Evolutionary conservation across 2,113 vertebrate genomes (phyloP).

Genomic region (Columba livia): DNA sequence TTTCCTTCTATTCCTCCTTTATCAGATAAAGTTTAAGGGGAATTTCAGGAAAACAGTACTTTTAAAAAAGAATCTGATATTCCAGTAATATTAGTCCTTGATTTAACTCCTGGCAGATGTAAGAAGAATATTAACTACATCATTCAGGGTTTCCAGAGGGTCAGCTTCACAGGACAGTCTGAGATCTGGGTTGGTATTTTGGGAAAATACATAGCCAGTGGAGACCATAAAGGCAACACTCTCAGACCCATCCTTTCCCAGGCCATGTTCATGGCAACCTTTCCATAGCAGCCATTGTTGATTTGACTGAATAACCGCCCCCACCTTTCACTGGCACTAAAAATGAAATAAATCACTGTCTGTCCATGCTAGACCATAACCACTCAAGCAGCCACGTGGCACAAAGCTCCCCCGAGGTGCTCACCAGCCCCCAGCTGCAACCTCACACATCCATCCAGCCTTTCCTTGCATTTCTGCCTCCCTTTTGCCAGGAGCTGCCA

Average conservation of each 20-base stretch:
- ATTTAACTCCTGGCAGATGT: neutral
- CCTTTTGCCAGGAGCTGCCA: neutral
- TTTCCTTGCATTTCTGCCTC: neutral
- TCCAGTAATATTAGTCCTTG: neutral
- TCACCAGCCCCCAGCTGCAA: neutral
- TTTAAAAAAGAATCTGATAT: neutral
- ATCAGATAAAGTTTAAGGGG: neutral
- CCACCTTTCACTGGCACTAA: neutral
- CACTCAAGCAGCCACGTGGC: neutral
- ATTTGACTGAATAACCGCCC: neutral
- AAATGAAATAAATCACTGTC: neutral
- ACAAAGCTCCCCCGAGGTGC: neutral
- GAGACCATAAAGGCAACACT: neutral
- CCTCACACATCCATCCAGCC: fast-evolving
- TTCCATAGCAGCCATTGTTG: neutral
- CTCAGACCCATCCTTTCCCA: neutral
- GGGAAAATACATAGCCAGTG: neutral
- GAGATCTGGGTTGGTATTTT: neutral
- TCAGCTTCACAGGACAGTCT: neutral
- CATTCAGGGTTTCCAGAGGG: neutral
- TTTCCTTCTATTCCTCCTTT: neutral
- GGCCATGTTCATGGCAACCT: neutral
- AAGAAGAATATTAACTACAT: neutral
- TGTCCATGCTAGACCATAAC: neutral
- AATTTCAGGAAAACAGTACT: neutral